Percentiles rank a stretch among this genome's conserved stretches.
Conservation (phyloP, 1,140 invertebrate genomes). For the Melitaea cinxia region DNA sequence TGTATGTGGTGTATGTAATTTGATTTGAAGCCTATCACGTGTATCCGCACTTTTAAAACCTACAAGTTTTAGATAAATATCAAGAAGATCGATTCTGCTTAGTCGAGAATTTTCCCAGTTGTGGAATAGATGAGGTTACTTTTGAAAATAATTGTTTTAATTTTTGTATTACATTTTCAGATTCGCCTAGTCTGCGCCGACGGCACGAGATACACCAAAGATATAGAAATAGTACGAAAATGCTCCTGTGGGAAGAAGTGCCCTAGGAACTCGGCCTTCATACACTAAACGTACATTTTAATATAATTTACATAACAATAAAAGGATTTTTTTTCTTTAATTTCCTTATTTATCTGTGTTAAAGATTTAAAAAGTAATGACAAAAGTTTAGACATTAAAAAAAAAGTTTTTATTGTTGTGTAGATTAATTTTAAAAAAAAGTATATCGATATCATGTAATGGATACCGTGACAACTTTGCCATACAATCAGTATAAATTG, state of each 20-base stretch:
- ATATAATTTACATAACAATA: neutral
- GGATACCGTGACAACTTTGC: neutral
- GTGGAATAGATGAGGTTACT: too few relatives aligned
- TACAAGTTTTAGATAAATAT: too few relatives aligned
- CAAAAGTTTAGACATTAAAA: too few relatives aligned
- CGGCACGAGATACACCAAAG: conserved; percentile 96
- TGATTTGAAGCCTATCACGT: too few relatives aligned
- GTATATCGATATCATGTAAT: neutral
- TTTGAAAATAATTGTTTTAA: too few relatives aligned
- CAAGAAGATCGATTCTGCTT: too few relatives aligned
- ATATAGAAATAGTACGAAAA: conserved; percentile 97
- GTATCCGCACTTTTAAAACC: too few relatives aligned
- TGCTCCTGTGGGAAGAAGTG: conserved; percentile 94
- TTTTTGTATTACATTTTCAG: conserved; percentile 67
- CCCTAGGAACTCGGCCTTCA: conserved; percentile 82
- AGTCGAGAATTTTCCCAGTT: too few relatives aligned
- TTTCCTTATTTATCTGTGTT: too few relatives aligned
- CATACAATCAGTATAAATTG: neutral
- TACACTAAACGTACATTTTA: conserved; percentile 49
- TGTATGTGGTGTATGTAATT: too few relatives aligned
- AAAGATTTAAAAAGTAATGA: neutral
- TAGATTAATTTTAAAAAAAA: neutral
- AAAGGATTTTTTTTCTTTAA: too few relatives aligned
- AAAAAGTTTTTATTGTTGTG: neutral
- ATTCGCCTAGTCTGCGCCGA: conserved; percentile 95